Evolutionary conservation across 1,140 invertebrate species (phyloP).

Genomic region (Brachionus calyciflorus): DNA sequence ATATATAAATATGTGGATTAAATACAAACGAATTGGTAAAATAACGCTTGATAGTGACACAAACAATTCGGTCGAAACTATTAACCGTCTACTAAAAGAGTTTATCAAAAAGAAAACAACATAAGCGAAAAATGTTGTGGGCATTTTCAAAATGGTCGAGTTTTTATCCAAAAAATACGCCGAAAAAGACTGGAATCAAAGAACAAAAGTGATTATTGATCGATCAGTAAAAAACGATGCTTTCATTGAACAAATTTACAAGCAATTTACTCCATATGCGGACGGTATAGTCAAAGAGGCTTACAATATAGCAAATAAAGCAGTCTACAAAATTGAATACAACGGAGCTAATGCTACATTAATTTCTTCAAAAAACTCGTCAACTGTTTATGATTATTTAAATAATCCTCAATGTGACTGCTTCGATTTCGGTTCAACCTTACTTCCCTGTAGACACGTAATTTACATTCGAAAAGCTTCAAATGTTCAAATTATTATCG

Average conservation of each 20-base stretch:
- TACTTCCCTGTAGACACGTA: not conserved
- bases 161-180: not conserved
- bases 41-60: not conserved
- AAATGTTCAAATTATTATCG: not conserved
- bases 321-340: not conserved
- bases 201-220: not conserved
- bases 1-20: not conserved
- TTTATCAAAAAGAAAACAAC: not conserved
- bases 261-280: not conserved
- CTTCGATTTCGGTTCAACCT: conserved; percentile 8
- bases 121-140: not conserved
- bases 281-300: not conserved
- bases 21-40: not conserved
- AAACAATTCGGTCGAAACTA: not conserved
- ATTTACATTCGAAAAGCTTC: not conserved
- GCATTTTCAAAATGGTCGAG: not conserved
- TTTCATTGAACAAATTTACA: not conserved
- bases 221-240: not conserved
- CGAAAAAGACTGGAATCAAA: not conserved
- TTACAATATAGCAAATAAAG: not conserved
- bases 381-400: conserved; percentile 5
- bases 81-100: not conserved
- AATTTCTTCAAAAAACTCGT: not conserved
- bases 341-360: too few species aligned
- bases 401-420: conserved; percentile 12